Base-by-base conservation (phyloP, 1,140 invertebrate species). In the Anthonomus grandis region DNA sequence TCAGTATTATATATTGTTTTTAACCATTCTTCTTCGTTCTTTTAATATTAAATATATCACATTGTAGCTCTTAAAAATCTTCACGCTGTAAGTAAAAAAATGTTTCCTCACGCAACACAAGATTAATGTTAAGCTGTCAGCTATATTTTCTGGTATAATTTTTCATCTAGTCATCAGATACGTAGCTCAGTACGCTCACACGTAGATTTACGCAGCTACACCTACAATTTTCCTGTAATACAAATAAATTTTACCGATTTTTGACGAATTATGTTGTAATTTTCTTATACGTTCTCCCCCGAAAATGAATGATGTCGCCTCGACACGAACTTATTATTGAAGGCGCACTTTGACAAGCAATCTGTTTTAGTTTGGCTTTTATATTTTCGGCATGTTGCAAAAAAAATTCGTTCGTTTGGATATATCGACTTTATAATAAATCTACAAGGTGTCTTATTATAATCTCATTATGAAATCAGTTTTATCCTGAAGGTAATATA, bases 291-390 rank as follows among this genome's bases (percentile, higher is more conserved):
- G 67, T 67, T 65, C 62, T 34, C 37, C 27, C 41, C 58, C 49
- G 62, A 68, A 64, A 64, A 70, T 71, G 69, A 71, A 67, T 71
- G 65, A 71, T 71, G 68, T 62, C 56, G 63, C 61, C 65, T 64
- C 63, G 39, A 67, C 69, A 71, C 69, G 69, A 71, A 70, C 69
- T 68, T 71, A 71, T 71, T 71, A 71, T 71, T 70, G 66, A 67
- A 68, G 65, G 67, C 62, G 65, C 63, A 57, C 62, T 69, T 68
- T 70, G 67, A 69, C 67, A 69, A 69, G 65, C 67, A 63, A 70
- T 70, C 68, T 69, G 67, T 70, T 69, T 69, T 61, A 66, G 42
- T 68, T 68, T 67, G 59, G 57, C 57, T 63, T 60, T 57, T 55
- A 52, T 57, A 58, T 57, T 64, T 62, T 60, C 57, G 42, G 46